A percentile compares a stretch with the other conserved stretches of the same genome.
These are phyloP conservation scores for Lasioglossum leucozonium DNA, from an alignment of 2,888 invertebrate species.

Conservation along the genomic window DNA sequence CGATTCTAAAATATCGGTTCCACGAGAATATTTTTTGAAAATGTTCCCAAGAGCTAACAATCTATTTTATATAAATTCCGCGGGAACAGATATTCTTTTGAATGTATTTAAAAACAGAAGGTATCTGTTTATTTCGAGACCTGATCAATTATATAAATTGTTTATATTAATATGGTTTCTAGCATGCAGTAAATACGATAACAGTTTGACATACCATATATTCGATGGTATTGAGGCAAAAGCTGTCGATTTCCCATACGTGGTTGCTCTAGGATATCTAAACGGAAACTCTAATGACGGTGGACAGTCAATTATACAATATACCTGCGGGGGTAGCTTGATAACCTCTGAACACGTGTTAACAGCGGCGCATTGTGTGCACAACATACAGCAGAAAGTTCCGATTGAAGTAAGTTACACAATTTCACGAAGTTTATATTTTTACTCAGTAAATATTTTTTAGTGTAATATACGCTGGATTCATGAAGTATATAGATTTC, in stretches of 20 bases:
- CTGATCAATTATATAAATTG: neutral
- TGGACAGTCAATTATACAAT: conserved; percentile 63
- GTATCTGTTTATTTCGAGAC: too few relatives aligned
- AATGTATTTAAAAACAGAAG: too few relatives aligned
- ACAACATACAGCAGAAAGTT: conserved; percentile 69
- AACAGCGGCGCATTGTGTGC: conserved; percentile 82
- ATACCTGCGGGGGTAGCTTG: conserved; percentile 79
- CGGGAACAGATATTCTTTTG: too few relatives aligned
- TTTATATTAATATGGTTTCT: conserved; percentile 14
- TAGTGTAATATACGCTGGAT: neutral
- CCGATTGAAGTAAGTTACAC: conserved; percentile 75
- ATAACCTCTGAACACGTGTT: conserved; percentile 76
- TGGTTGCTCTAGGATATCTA: conserved; percentile 77
- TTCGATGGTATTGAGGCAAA: conserved; percentile 69
- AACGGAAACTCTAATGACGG: conserved; percentile 49
- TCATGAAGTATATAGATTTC: neutral
- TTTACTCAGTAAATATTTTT: neutral
- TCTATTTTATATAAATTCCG: too few relatives aligned
- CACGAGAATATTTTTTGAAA: too few relatives aligned
- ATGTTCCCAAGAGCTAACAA: too few relatives aligned
- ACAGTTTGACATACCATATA: conserved; percentile 67
- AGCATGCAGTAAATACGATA: conserved; percentile 78
- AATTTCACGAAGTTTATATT: neutral
- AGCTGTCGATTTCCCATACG: conserved; percentile 77
- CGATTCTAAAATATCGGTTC: too few relatives aligned